Evolutionary conservation across 1,140 invertebrate genomes (phyloP).

Genomic region (Brachionus paranguensis): DNA sequence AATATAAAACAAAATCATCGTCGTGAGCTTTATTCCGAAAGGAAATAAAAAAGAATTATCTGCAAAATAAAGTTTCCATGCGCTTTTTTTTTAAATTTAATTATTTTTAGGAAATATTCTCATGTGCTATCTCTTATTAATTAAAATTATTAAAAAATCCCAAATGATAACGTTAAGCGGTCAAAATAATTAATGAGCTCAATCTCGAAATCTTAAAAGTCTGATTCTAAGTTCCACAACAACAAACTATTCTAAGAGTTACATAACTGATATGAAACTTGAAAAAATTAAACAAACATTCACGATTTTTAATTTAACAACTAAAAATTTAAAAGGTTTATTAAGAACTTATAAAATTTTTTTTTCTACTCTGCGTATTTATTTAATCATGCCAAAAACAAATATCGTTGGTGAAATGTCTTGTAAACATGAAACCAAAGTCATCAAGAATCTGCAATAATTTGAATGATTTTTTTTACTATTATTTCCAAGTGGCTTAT

Average conservation of each 20-base stretch:
- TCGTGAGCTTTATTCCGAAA: neutral
- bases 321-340: neutral
- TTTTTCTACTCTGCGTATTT: neutral
- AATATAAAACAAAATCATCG: no score
- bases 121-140: neutral
- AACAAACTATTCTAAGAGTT: neutral
- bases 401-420: neutral
- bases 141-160: neutral
- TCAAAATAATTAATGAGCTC: neutral
- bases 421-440: neutral
- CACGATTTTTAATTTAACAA: neutral
- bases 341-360: neutral
- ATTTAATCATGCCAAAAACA: neutral
- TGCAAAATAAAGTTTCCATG: neutral
- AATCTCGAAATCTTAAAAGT: neutral
- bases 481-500: constrained; percentile 1
- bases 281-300: neutral
- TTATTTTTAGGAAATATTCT: neutral
- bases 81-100: neutral
- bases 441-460: neutral
- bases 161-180: neutral
- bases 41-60: neutral
- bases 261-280: neutral
- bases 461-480: neutral
- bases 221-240: neutral